phyloP scores from a whole-genome alignment of 2,888 invertebrate genomes.

The Fabriciana adippe region DNA sequence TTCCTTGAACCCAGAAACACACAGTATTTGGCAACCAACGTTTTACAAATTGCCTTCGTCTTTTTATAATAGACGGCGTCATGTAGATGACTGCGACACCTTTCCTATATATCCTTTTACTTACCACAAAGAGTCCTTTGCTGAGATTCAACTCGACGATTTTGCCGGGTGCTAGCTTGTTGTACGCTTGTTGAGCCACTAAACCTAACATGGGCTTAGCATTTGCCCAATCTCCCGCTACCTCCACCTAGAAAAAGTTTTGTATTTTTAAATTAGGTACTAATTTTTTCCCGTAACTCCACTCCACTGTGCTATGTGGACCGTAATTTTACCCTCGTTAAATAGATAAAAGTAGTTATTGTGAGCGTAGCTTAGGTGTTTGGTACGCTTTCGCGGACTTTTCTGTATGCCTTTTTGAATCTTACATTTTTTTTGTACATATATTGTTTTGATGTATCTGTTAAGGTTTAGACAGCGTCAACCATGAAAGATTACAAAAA shows the following conservation, averaged over 20 bases:
- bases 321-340: too few relatives aligned
- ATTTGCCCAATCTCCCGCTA: constrained; percentile 72
- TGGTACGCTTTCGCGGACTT: neutral
- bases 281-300: too few relatives aligned
- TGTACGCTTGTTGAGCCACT: constrained; percentile 90
- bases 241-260: constrained; percentile 59
- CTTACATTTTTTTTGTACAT: neutral
- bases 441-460: neutral
- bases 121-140: constrained; percentile 93
- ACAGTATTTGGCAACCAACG: too few relatives aligned
- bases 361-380: too few relatives aligned
- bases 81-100: too few relatives aligned
- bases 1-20: too few relatives aligned
- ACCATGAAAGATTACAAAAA: too few relatives aligned
- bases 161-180: constrained; percentile 80
- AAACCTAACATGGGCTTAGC: constrained; percentile 87
- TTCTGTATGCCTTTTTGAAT: neutral
- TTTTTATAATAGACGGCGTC: too few relatives aligned
- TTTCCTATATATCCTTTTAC: constrained; percentile 52
- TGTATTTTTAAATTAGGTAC: neutral
- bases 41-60: too few relatives aligned
- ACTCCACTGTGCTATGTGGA: too few relatives aligned
- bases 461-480: too few relatives aligned
- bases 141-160: constrained; percentile 86
- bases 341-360: too few relatives aligned